These are phyloP conservation scores for Martes martes DNA, from an alignment of 2,113 vertebrate species.

Conservation along the genomic window DNA sequence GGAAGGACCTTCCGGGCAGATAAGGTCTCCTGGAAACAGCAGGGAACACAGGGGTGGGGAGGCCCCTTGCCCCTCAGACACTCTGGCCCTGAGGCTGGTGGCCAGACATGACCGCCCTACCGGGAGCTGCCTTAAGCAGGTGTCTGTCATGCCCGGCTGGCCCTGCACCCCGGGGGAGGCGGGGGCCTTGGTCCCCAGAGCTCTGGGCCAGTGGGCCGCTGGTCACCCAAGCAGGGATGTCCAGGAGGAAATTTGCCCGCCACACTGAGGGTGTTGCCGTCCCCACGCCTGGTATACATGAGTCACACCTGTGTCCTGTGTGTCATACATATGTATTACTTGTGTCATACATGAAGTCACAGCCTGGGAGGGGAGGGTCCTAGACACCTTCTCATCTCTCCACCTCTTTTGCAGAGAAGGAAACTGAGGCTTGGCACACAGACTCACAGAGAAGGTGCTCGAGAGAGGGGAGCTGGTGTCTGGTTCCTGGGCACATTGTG, in stretches of 20 bases:
- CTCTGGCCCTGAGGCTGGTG: background rate
- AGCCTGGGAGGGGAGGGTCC: background rate
- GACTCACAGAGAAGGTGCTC: background rate
- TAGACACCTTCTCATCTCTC: background rate
- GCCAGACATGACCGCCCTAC: background rate
- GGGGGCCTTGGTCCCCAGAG: background rate
- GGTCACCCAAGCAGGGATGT: background rate
- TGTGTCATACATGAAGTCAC: background rate
- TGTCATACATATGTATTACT: background rate
- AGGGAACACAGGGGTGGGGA: background rate
- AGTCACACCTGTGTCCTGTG: background rate
- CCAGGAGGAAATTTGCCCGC: background rate
- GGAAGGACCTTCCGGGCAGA: background rate
- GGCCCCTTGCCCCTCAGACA: too few relatives aligned
- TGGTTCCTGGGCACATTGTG: accelerated
- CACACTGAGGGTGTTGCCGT: accelerated
- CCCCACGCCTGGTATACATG: background rate
- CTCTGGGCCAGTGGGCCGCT: background rate
- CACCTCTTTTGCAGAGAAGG: background rate
- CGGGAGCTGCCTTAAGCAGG: background rate
- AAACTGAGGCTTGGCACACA: background rate
- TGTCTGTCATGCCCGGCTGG: background rate
- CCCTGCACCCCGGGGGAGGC: background rate
- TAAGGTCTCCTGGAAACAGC: background rate
- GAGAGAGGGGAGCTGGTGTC: accelerated